Base-by-base conservation (phyloP, 2,113 vertebrate genomes). In the Prolemur simus region DNA sequence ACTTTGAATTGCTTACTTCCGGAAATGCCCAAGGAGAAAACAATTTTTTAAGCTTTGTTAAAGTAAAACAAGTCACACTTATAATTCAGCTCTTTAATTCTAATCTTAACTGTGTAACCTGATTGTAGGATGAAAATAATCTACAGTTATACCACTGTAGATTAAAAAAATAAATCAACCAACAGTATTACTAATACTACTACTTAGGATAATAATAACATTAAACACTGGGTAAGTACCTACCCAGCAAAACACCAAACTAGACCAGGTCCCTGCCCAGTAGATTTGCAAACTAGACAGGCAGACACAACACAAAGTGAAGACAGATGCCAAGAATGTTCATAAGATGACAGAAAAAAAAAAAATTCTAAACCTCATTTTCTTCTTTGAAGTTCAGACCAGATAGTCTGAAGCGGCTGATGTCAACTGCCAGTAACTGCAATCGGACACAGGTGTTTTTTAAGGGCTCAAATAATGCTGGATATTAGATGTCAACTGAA, bases 381-480 rank as follows among this genome's bases (percentile, higher is more conserved):
- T 69, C 39, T 83, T 90, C 81, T 76, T 32, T 60, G 32, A 96
- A 34, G 21, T 66, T 89, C 73, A 91, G 83, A 84, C 12, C 13
- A 20, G 60, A 95, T 32, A 49, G 56, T 42, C 73, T 56, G 42
- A 56, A 91, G 90, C 34, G 68, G 47, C 37, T 94, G 78, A 29
- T 87, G 32, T 86, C 14, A 3, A 66, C 39, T 34, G 52, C 56
- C 87, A 45, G 52, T 84, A 83, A 89, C 39, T 37, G 34, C n/a
- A 32, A 84, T 80, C 45, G 42, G 80, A 91, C 91, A 88, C 13
- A 23, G 52, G 58, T 77, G 32, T 77, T 92, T 97, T 89, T 80
- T 20, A 47, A 85, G 83, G 77, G 29, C 86, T 93, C 71, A 29
- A 49, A 73, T 13, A 86, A 91, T 64, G 34, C 17, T 8, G 0